Percentiles rank a stretch among this genome's conserved stretches.
Conservation (phyloP, 2,113 vertebrate genomes). For the Gnathonemus longibarbis region DNA sequence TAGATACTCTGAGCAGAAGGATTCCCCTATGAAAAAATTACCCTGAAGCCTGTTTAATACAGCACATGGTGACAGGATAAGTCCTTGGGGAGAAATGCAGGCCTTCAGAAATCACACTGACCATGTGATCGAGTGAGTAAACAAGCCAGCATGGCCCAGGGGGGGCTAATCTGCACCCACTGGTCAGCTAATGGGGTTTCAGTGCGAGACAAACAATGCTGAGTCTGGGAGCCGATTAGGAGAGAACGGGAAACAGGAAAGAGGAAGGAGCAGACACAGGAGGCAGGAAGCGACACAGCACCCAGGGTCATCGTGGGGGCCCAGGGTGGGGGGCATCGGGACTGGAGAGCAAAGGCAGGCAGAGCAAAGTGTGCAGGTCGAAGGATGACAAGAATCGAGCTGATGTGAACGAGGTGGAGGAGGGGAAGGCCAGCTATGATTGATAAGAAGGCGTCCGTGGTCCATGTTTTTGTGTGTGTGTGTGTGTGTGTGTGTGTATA, state of each 20-base stretch:
- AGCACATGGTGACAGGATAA: not conserved
- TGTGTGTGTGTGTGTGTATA: not conserved
- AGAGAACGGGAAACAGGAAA: not conserved
- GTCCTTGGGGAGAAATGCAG: not conserved
- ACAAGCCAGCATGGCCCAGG: constrained; percentile 21
- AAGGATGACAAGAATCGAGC: not conserved
- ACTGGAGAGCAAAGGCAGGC: not conserved
- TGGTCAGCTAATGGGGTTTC: constrained; percentile 28
- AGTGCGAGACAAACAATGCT: constrained; percentile 16
- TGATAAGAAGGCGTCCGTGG: not conserved
- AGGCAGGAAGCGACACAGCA: not conserved
- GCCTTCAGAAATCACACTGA: not conserved
- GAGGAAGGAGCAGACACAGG: not conserved
- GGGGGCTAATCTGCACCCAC: constrained; percentile 22
- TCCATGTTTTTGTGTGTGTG: not conserved
- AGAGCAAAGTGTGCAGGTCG: not conserved
- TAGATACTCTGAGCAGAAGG: not conserved
- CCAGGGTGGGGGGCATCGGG: not conserved
- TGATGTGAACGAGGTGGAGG: not conserved
- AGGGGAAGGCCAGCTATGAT: not conserved
- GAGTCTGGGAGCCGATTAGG: not conserved
- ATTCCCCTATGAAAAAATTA: not conserved
- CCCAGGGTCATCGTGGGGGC: not conserved
- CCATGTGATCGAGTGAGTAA: not conserved
- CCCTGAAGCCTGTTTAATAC: not conserved